phyloP scores from a whole-genome alignment of 2,113 vertebrate species.

The Argyrosomus japonicus region DNA sequence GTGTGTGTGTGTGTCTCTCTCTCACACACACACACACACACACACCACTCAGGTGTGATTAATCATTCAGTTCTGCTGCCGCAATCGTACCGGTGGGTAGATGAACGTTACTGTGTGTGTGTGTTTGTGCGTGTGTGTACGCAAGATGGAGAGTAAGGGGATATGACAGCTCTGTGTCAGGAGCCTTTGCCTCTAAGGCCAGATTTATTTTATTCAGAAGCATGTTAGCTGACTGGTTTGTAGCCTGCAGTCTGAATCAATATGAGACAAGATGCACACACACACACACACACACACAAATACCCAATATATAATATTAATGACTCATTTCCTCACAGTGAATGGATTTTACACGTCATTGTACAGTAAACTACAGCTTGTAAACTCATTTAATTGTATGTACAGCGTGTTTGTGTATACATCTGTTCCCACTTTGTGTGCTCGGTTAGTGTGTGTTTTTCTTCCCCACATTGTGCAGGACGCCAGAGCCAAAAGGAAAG shows the following conservation, averaged over 20 bases:
- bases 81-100: constrained; percentile 29
- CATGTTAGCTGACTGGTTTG: constrained; percentile 67
- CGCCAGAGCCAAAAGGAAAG: not conserved
- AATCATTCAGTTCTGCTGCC: constrained; percentile 48
- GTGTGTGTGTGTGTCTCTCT: no score
- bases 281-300: constrained; percentile 6
- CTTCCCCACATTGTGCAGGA: not conserved
- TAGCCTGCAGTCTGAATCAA: constrained; percentile 68
- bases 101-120: constrained; percentile 23
- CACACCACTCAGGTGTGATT: constrained; percentile 57
- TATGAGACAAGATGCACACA: constrained; percentile 49
- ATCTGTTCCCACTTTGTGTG: not conserved
- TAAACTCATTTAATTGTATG: constrained; percentile 54
- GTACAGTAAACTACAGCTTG: constrained; percentile 35
- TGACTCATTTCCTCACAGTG: constrained; percentile 59
- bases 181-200: constrained; percentile 62
- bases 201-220: constrained; percentile 74
- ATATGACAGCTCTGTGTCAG: constrained; percentile 72
- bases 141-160: constrained; percentile 41
- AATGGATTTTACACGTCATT: constrained; percentile 37
- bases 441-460: not conserved
- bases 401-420: not conserved
- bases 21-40: not conserved
- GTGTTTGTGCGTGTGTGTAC: constrained; percentile 3
- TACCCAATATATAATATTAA: constrained; percentile 54